Conservation (phyloP, 2,888 invertebrate species). For the Brenthis hecate region DNA sequence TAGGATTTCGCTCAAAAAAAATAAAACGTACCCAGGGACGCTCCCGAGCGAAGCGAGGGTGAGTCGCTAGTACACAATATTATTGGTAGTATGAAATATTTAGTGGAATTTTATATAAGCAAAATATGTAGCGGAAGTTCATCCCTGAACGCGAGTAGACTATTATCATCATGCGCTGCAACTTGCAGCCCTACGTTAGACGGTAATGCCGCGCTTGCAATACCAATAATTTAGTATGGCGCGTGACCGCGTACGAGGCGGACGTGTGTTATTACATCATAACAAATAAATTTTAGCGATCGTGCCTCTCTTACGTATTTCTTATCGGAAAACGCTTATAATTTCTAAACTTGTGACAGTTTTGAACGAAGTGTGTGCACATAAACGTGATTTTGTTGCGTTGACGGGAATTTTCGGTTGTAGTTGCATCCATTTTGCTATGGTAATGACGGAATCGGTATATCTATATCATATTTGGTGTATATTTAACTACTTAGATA, state of each 20-base stretch:
- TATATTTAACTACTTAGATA: conserved; percentile 12
- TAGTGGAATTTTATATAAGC: background rate
- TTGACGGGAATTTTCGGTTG: conserved; percentile 47
- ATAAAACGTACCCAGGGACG: too few species aligned
- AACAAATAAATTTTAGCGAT: conserved; percentile 16
- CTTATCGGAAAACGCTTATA: conserved; percentile 25
- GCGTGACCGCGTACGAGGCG: conserved; percentile 64
- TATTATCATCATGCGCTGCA: conserved; percentile 25
- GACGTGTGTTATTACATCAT: conserved; percentile 50
- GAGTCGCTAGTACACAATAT: too few species aligned
- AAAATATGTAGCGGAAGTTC: conserved; percentile 5
- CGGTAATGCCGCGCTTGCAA: conserved; percentile 56
- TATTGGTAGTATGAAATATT: background rate
- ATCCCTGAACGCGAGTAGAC: conserved; percentile 19
- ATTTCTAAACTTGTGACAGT: conserved; percentile 37
- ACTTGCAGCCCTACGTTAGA: conserved; percentile 43
- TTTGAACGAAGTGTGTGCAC: conserved; percentile 43
- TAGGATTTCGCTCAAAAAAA: too few species aligned
- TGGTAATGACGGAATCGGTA: conserved; percentile 34
- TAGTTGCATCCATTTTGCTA: conserved; percentile 51
- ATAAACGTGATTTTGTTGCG: conserved; percentile 48
- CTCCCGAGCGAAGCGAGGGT: too few species aligned
- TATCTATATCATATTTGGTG: conserved; percentile 29
- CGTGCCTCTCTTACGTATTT: conserved; percentile 27
- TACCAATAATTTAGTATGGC: conserved; percentile 73